Conservation (phyloP, 2,113 vertebrate genomes). For the Bothrops jararaca region DNA sequence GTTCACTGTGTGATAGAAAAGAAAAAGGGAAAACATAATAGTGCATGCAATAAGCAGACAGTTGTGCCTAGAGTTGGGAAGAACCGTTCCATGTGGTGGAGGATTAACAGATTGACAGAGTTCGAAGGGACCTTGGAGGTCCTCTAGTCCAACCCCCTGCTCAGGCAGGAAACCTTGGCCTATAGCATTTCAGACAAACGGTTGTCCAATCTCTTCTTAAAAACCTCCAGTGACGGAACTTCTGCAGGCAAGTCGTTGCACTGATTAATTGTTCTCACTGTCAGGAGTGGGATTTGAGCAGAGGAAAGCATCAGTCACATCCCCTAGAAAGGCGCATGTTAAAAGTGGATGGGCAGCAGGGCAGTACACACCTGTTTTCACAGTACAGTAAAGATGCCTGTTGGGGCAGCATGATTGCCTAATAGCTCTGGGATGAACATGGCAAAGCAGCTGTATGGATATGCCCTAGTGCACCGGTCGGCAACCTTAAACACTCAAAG, state of each 20-base stretch:
- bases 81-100: not conserved
- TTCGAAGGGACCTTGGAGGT: not conserved
- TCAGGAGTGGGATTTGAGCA: not conserved
- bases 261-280: not conserved
- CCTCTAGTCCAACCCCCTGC: not conserved
- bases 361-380: not conserved
- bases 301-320: not conserved
- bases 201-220: not conserved
- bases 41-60: not conserved
- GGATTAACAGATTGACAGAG: not conserved
- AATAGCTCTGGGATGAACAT: not conserved
- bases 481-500: too few relatives aligned
- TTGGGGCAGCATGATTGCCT: not conserved
- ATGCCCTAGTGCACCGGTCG: not conserved
- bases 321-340: not conserved
- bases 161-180: not conserved
- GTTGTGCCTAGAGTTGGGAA: not conserved
- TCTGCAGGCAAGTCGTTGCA: not conserved
- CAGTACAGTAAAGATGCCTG: too few relatives aligned
- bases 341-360: not conserved
- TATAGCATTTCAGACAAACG: not conserved
- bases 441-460: not conserved
- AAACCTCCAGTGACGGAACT: not conserved
- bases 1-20: not conserved
- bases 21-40: not conserved